phyloP scores from a whole-genome alignment of 2,113 vertebrate genomes.

The Ovibos moschatus region DNA sequence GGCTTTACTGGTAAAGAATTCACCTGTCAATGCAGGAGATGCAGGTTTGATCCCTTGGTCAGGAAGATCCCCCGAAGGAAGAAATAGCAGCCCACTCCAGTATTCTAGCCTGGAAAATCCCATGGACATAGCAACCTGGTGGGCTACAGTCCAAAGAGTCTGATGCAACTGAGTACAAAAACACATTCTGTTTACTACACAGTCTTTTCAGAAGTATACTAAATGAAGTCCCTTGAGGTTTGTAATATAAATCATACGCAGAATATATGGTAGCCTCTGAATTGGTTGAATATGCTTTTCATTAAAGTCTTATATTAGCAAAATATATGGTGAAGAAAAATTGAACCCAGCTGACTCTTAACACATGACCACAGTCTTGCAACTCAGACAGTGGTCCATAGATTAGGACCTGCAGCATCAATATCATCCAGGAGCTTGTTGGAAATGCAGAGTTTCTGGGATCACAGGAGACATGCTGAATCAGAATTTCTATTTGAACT shows the following conservation, averaged over 20 bases:
- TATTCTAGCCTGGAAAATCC: no score
- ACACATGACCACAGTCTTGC: background rate
- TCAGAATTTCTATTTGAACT: no score
- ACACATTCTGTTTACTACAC: background rate
- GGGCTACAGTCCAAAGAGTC: no score
- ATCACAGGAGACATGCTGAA: background rate
- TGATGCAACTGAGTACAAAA: background rate
- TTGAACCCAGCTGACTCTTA: background rate
- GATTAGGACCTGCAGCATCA: background rate
- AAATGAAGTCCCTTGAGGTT: background rate
- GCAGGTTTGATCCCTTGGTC: no score
- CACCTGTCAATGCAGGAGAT: no score
- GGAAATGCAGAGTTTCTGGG: background rate
- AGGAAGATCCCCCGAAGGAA: no score
- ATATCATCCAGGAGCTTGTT: background rate
- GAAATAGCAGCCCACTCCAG: no score
- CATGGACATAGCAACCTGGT: no score
- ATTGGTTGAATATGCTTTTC: background rate
- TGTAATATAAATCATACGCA: background rate
- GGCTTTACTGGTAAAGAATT: no score
- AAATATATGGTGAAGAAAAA: no score
- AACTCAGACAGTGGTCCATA: background rate
- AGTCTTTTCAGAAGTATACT: background rate
- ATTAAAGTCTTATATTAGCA: background rate
- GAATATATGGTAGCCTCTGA: background rate